These are phyloP conservation scores for Panurus biarmicus DNA, from an alignment of 2,113 vertebrate species.

Conservation along the genomic window DNA sequence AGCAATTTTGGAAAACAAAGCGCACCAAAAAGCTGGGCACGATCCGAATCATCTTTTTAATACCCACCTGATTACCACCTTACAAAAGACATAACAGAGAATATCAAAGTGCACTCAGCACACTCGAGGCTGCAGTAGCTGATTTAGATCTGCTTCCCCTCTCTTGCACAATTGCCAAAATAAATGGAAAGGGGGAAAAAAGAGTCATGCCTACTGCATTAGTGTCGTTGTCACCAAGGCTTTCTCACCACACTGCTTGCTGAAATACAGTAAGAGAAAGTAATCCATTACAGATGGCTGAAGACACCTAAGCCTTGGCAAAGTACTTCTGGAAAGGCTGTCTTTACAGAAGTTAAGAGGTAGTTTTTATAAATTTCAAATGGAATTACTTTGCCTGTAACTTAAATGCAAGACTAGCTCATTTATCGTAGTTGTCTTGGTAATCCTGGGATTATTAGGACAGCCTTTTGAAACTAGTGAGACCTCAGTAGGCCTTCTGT, in stretches of 20 bases:
- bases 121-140: background rate
- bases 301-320: background rate
- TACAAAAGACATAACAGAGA: background rate
- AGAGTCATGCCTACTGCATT: background rate
- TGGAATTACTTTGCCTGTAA: background rate
- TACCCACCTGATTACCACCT: background rate
- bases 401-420: background rate
- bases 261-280: background rate
- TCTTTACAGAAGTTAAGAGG: background rate
- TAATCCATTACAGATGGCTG: background rate
- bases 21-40: background rate
- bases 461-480: background rate
- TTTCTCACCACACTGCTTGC: background rate
- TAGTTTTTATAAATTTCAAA: background rate
- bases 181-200: background rate
- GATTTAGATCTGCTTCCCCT: background rate
- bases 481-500: background rate
- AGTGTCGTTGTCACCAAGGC: background rate
- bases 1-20: background rate
- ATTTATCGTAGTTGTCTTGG: background rate
- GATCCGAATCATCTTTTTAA: background rate
- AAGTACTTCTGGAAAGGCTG: background rate
- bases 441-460: background rate
- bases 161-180: conserved; percentile 1
- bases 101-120: background rate